These are phyloP conservation scores for Eleginops maclovinus DNA, from an alignment of 2,113 vertebrate genomes.

Conservation along the genomic window DNA sequence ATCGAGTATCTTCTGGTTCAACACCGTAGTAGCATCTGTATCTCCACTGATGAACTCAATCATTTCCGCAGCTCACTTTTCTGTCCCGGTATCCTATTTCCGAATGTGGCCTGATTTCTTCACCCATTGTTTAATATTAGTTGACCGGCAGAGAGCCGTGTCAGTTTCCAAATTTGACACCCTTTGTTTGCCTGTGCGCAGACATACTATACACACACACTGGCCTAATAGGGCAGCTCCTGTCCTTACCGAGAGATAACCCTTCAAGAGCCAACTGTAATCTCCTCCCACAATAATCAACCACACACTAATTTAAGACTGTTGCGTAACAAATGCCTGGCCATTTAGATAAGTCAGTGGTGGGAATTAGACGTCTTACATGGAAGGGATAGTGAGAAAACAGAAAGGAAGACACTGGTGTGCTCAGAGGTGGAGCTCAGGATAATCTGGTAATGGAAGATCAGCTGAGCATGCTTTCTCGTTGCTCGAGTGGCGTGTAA, in stretches of 20 bases:
- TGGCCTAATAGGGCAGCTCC: not conserved
- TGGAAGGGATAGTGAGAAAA: slow-evolving; percentile 6
- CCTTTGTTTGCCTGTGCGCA: slow-evolving; percentile 8
- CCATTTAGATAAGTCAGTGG: slow-evolving; percentile 8
- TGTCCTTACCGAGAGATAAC: slow-evolving; percentile 3
- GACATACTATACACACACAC: slow-evolving; percentile 46
- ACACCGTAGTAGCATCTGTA: not conserved
- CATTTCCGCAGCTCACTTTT: slow-evolving; percentile 19
- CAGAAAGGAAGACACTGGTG: slow-evolving; percentile 6
- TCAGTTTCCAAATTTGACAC: slow-evolving; percentile 63
- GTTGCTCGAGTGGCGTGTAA: slow-evolving; percentile 60
- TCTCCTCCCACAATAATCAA: slow-evolving; percentile 18
- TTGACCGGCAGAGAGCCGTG: slow-evolving; percentile 36
- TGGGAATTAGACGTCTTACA: slow-evolving; percentile 37
- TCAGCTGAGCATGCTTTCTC: slow-evolving; percentile 64
- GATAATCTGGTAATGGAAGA: slow-evolving; percentile 71
- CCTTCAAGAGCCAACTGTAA: slow-evolving; percentile 20
- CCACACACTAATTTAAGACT: slow-evolving; percentile 4
- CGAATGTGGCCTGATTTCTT: slow-evolving; percentile 46
- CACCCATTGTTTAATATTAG: slow-evolving; percentile 52
- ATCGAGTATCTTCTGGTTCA: too few species aligned
- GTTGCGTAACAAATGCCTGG: slow-evolving; percentile 25
- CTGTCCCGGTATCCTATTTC: slow-evolving; percentile 40
- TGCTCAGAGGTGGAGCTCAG: slow-evolving; percentile 39
- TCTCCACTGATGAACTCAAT: slow-evolving; percentile 7